Evolutionary conservation across 2,113 vertebrate genomes (phyloP).

Genomic region (Hirundichthys speculiger): DNA sequence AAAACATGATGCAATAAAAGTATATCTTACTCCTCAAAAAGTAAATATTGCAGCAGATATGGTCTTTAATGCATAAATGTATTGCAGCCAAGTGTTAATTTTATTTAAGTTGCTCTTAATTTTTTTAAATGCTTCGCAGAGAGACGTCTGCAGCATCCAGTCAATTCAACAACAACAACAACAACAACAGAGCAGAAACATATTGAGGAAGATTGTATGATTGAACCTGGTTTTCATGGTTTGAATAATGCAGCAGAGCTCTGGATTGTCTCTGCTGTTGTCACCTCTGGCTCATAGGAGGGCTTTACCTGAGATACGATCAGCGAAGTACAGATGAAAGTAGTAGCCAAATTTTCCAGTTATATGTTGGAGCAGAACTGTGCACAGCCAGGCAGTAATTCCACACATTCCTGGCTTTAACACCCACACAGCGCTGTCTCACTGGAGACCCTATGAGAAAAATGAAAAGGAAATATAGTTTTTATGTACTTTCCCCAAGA

Average conservation of each 20-base stretch:
- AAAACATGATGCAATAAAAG: too few relatives aligned
- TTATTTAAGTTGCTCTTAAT: too few relatives aligned
- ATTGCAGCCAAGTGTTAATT: too few relatives aligned
- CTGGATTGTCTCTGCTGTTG: slow-evolving; percentile 3
- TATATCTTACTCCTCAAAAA: too few relatives aligned
- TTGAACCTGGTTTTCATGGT: slow-evolving; percentile 29
- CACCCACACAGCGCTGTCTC: slow-evolving; percentile 36
- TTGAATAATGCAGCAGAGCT: slow-evolving; percentile 11
- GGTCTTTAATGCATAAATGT: too few relatives aligned
- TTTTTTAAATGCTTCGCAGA: background rate
- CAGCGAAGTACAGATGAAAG: slow-evolving; percentile 29
- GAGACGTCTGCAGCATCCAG: background rate
- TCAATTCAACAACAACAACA: background rate
- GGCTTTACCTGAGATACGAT: slow-evolving; percentile 33
- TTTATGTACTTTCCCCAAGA: slow-evolving; percentile 6
- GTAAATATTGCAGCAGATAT: too few relatives aligned
- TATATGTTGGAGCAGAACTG: slow-evolving; percentile 44
- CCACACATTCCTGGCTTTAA: slow-evolving; percentile 27
- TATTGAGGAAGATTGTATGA: background rate
- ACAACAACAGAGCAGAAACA: slow-evolving; percentile 9
- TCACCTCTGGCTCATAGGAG: slow-evolving; percentile 7
- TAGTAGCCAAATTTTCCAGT: slow-evolving; percentile 37
- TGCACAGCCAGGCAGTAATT: slow-evolving; percentile 44
- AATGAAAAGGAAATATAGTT: background rate
- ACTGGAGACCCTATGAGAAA: slow-evolving; percentile 23